Base-by-base conservation (phyloP, 2,888 invertebrate species). In the Limnephilus marmoratus region DNA sequence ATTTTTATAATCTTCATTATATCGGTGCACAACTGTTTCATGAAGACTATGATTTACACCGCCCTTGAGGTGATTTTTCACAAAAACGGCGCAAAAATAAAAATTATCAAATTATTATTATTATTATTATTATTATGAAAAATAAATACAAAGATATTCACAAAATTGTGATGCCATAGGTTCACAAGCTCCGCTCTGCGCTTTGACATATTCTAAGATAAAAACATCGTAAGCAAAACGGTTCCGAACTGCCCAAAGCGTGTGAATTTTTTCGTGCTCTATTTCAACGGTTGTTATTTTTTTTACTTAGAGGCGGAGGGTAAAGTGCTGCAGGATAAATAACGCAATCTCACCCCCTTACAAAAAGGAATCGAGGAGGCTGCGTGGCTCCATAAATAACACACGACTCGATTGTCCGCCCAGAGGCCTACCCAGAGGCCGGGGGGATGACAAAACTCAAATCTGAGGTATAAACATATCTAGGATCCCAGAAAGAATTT, bases 261-360 rank as follows among this genome's bases (percentile, higher is more conserved):
- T 9, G 24, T 9, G 24, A 24, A 68, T 68, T 68, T 68, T 24
- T 68, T 68, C n/a, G 24, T 24, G 68, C 68, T 68, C 24, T 68
- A 24, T 68, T 68, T 68, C 68, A 68, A 13, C 45, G n/a, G 45
- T n/a, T 45, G 45, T 82, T 90, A 82, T 41, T 53, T 83, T 29
- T 68, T 68, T 68, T 24, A 68, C 24, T 68, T 68, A 68, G n/a
- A 41, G 89, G 82, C 89, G 81, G 31, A 81, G 80, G 81, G 92
- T 83, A 81, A 91, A 92, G 92, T 86, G 86, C 82, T 82, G 87
- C 90, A 91, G 91, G 92, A 93, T 93, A 93, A 93, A 93, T 93
- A 93, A 92, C 89, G 93, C 92, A 93, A 93, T 93, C 93, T 92
- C 91, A 68, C 91, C 49, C 90, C 89, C 68, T n/a, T 68, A 90